Conservation (phyloP, 2,888 invertebrate genomes). For the Marasmarcha lunaedactyla region DNA sequence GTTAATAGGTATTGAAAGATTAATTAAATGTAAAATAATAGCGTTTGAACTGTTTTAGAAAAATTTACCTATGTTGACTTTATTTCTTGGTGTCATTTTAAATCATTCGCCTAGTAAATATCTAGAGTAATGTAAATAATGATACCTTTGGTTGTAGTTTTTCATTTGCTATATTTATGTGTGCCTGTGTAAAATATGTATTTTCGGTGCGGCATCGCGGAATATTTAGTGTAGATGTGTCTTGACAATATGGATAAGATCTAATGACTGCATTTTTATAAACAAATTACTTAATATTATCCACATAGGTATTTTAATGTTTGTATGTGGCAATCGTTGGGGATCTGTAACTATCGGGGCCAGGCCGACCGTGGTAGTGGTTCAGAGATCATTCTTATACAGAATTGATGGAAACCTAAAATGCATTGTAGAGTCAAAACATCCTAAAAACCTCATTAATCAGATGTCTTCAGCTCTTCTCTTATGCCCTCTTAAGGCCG, state of each 20-base stretch:
- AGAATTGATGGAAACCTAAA: no score
- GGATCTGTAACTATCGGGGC: no score
- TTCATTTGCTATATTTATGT: conserved; percentile 53
- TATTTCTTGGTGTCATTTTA: conserved; percentile 45
- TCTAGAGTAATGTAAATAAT: conserved; percentile 48
- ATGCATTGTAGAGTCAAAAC: no score
- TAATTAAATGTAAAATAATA: conserved; percentile 53
- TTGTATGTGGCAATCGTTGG: background rate
- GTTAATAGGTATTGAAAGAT: conserved; percentile 64
- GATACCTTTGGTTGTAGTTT: conserved; percentile 45
- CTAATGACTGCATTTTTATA: background rate
- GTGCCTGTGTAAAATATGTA: conserved; percentile 39
- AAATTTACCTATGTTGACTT: conserved; percentile 69
- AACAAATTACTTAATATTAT: no score
- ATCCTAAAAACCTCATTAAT: no score
- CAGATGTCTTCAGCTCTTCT: no score
- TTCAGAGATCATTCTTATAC: no score
- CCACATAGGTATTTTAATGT: no score
- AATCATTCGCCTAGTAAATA: conserved; percentile 43
- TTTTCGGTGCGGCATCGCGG: conserved; percentile 23
- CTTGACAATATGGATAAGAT: background rate
- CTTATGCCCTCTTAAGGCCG: no score
- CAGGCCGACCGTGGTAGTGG: no score
- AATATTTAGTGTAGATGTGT: conserved; percentile 7
- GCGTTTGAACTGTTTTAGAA: conserved; percentile 66